Evolutionary conservation across 2,797 vertebrate genomes (phyloP).

Genomic region (Dipus sagitta): DNA sequence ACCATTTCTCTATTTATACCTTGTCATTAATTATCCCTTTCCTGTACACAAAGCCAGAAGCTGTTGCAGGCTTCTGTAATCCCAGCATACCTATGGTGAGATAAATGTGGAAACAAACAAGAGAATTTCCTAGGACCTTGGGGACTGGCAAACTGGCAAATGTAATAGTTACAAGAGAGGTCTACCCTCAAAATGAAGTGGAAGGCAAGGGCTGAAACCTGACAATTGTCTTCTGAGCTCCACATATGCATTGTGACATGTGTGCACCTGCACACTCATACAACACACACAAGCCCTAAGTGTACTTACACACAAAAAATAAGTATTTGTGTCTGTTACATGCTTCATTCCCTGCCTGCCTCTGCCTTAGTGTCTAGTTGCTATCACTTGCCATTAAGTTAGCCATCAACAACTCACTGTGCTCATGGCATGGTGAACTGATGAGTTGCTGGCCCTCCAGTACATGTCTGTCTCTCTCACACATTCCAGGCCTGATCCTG

Average conservation of each 20-base stretch:
- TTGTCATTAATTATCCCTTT: background rate
- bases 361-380: background rate
- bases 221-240: too few species aligned
- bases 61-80: too few species aligned
- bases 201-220: too few species aligned
- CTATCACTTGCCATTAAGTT: background rate
- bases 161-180: too few species aligned
- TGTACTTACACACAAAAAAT: background rate
- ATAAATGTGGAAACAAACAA: too few species aligned
- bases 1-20: background rate
- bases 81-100: too few species aligned
- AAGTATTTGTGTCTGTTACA: background rate
- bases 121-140: too few species aligned
- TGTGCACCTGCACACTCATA: too few species aligned
- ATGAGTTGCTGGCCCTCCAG: background rate
- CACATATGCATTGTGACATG: too few species aligned
- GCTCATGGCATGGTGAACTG: background rate
- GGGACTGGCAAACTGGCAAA: too few species aligned
- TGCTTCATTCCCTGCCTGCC: background rate
- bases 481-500: accelerated
- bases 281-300: too few species aligned
- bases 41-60: background rate
- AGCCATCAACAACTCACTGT: background rate
- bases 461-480: background rate
- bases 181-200: too few species aligned